Evolutionary conservation across 2,113 vertebrate species (phyloP), one percentile per base, ranked within the genome.

Genomic region (Poecilia latipinna): DNA sequence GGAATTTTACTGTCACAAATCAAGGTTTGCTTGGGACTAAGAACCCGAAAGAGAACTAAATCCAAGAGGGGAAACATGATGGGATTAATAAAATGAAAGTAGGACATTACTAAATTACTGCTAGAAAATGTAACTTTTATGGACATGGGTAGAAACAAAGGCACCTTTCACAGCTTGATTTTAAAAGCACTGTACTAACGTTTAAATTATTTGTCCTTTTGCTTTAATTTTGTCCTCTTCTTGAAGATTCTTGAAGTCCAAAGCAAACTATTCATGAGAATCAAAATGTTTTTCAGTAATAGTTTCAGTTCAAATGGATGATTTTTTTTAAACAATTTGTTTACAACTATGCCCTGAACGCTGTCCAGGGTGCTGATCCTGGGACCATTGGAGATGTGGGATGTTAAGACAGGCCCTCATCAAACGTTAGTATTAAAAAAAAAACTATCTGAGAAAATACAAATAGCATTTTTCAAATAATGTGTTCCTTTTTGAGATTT

Each of bases 301-400:
- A n/a, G 11, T 62, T 71, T 77, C 17, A 44, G 48, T 44, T 62
- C 63, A 73, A 31, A 61, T 75, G 32, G 51, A 70, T 74, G 5
- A 75, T 73, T 15, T 11, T 79, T 78, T 70, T 66, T 69, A 24
- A 68, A 66, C n/a, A 72, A 61, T 79, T 71, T 73, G 42, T 68
- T n/a, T n/a, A 44, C 19, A 81, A 74, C 51, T 44, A 39, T 76
- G 65, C 39, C 62, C 57, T 37, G 31, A 79, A 68, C 82, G 65
- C 90, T 91, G 86, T 91, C 90, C 90, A 86, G 64, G 90, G 88
- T 91, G 80, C 90, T 91, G 90, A 91, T 85, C 63, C 72, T 68
- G 29, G 64, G 73, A 83, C 42, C 70, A 31, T 22, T 62, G 29
- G 17, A 54, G 33, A 74, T 32, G 28, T 57, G 29, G 54, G 31